Conservation (phyloP, 2,797 vertebrate species). For the Xerus rutilus region DNA sequence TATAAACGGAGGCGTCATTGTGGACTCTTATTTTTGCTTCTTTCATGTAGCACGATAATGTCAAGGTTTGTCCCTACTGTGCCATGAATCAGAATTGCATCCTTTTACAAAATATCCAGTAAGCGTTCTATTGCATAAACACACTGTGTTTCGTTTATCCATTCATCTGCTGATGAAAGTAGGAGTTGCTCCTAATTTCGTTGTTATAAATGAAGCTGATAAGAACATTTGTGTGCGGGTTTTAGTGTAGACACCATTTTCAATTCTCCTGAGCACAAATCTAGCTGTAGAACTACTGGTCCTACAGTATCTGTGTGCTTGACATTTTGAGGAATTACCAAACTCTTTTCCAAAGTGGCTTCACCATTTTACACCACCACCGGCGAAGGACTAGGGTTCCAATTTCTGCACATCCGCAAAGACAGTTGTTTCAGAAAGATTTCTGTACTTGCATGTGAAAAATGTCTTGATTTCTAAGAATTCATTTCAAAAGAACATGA, state of each 20-base stretch:
- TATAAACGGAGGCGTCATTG: not conserved
- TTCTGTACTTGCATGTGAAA: not conserved
- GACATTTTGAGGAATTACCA: not conserved
- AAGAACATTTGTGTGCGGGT: not conserved
- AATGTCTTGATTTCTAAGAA: not conserved
- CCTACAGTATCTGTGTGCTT: not conserved
- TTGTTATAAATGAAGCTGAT: not conserved
- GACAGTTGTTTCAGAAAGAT: not conserved
- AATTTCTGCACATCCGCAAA: not conserved
- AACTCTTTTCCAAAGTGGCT: not conserved
- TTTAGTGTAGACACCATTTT: not conserved
- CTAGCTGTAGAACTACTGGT: not conserved
- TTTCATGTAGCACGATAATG: not conserved
- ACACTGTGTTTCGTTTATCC: not conserved
- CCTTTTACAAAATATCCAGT: not conserved
- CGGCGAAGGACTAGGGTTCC: no score
- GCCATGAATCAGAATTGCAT: not conserved
- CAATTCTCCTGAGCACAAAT: not conserved
- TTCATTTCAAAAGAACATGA: not conserved
- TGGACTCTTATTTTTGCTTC: not conserved
- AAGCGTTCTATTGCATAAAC: not conserved
- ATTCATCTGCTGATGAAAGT: not conserved
- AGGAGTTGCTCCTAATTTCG: constrained; percentile 32
- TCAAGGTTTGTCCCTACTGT: not conserved
- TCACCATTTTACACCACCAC: not conserved